Evolutionary conservation across 37 sponge, comb jelly and placozoan species (phyloP), one percentile per base, ranked within the genome.

Genomic region (Geodia barretti): DNA sequence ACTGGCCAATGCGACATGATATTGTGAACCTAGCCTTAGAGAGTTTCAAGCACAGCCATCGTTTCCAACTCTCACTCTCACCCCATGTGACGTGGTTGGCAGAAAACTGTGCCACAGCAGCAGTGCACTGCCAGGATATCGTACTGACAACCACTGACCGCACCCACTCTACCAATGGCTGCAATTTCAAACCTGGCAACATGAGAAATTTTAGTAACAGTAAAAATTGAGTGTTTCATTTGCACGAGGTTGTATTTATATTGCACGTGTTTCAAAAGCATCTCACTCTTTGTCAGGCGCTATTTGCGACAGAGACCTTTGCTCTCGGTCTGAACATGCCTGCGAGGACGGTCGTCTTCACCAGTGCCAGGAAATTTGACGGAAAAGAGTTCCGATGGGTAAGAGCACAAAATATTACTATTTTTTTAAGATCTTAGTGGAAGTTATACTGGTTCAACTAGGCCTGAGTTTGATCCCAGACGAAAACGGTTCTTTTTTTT

Each of bases 311-410:
- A 19, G 99, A 98, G 78, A 98, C 99, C 0, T 98, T 98, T 92
- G 89, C 99, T 26, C 93, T 98, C 39, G 99, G 99, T 19, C 88
- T 98, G n/a, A 98, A 98, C 91, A 98, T 98, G 99, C 99, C 99
- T 23, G 99, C 99, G n/a, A 88, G 96, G 34, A 98, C 99, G 30
- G 99, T 98, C 28, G 96, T 98, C 68, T 98, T 98, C 83, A 87
- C 99, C 19, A 86, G 72, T 38, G 83, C 89, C 32, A 86, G 97
- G 63, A 98, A 98, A 73, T 98, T 96, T 88, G 99, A 98, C 79
- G 99, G 99, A 19, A 93, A 93, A 59, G 88, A 93, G 41, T 96
- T 93, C 72, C 77, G 99, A 79, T 96, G 92, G 92, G 93, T 95
- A 64, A 47, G 84, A 8, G 5, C 39, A 32, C 70, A 9, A 65